A percentile compares a stretch with the other conserved stretches of the same genome.
phyloP scores from a whole-genome alignment of 1,140 invertebrate species.

The Heliconius congener region DNA sequence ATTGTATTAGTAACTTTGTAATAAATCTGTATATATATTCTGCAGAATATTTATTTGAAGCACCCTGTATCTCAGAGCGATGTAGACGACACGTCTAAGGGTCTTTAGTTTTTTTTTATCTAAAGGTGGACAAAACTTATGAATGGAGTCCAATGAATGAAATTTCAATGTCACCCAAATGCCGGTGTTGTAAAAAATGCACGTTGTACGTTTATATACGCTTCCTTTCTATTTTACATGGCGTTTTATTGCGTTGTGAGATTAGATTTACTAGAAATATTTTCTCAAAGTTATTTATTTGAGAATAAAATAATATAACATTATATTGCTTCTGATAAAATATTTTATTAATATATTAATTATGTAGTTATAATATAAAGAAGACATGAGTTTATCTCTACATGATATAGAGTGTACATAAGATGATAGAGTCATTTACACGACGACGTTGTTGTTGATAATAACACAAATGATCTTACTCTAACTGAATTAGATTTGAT shows the following conservation, averaged over 20 bases:
- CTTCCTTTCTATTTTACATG: constrained; percentile 56
- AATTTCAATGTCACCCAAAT: constrained; percentile 69
- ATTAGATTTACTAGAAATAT: background rate
- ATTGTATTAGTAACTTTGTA: no score
- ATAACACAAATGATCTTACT: background rate
- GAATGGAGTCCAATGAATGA: constrained; percentile 70
- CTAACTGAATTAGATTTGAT: background rate
- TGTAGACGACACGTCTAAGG: constrained; percentile 70
- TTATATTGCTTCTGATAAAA: background rate
- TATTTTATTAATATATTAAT: background rate
- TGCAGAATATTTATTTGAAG: constrained; percentile 18
- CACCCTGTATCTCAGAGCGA: constrained; percentile 50
- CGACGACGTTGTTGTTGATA: background rate
- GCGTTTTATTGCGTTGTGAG: constrained; percentile 49
- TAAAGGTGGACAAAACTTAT: constrained; percentile 60
- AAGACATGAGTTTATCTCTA: background rate
- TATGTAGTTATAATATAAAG: background rate
- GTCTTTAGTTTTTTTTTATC: constrained; percentile 58
- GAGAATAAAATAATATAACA: background rate
- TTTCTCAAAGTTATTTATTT: background rate
- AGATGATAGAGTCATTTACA: constrained; percentile 8
- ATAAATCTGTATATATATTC: no score
- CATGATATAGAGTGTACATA: background rate
- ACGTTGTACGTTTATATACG: constrained; percentile 47
- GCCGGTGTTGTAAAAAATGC: constrained; percentile 61